phyloP scores from a whole-genome alignment of 2,888 invertebrate genomes.

The Limnephilus lunatus region DNA sequence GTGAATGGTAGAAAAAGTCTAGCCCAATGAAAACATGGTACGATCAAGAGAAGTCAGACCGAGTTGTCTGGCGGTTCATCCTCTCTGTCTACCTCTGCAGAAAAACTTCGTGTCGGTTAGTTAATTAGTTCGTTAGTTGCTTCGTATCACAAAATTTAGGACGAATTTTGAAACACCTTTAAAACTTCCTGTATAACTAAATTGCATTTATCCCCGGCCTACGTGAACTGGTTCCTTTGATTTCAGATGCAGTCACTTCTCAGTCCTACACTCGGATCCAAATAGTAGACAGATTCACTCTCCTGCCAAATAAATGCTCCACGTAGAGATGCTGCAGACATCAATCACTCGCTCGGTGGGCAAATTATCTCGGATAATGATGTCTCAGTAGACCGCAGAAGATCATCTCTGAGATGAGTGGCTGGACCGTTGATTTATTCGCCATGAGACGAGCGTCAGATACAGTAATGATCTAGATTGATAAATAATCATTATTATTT shows the following conservation, averaged over 20 bases:
- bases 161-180: background rate
- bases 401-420: slow-evolving; percentile 20
- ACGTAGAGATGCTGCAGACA: background rate
- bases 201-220: background rate
- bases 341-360: slow-evolving; percentile 20
- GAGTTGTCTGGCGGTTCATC: too few species aligned
- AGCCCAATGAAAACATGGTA: too few species aligned
- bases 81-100: too few species aligned
- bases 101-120: too few species aligned
- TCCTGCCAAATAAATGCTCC: background rate
- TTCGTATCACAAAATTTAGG: background rate
- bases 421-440: slow-evolving; percentile 28
- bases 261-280: background rate
- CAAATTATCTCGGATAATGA: slow-evolving; percentile 34
- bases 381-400: background rate
- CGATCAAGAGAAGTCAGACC: too few species aligned
- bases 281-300: background rate
- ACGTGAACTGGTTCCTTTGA: background rate
- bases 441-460: background rate
- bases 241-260: background rate
- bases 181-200: background rate
- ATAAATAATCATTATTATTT: slow-evolving; percentile 8
- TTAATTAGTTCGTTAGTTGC: too few species aligned
- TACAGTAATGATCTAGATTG: slow-evolving; percentile 5
- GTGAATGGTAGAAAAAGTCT: too few species aligned